Conservation (phyloP, 2,888 invertebrate genomes). For the Papilio gigon region DNA sequence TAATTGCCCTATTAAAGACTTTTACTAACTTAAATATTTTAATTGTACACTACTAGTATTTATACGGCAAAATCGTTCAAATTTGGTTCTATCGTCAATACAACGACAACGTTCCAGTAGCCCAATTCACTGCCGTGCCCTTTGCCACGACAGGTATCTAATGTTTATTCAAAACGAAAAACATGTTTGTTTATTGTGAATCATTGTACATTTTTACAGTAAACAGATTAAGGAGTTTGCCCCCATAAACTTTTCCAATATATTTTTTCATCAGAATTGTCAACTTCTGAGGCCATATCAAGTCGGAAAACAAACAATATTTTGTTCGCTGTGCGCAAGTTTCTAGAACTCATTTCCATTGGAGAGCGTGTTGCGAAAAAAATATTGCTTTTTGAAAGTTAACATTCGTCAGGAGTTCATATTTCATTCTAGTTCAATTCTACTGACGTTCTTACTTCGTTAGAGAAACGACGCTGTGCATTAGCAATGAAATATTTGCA, state of each 20-base stretch:
- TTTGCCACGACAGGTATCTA: background rate
- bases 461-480: slow-evolving; percentile 71
- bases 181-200: slow-evolving; percentile 12
- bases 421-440: slow-evolving; percentile 53
- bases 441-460: slow-evolving; percentile 64
- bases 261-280: slow-evolving; percentile 75
- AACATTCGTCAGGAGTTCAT: slow-evolving; percentile 53
- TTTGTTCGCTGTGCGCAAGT: slow-evolving; percentile 61
- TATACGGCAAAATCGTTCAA: background rate
- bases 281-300: slow-evolving; percentile 64
- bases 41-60: too few relatives aligned
- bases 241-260: slow-evolving; percentile 72
- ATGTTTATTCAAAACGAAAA: background rate
- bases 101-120: too few relatives aligned
- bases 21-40: background rate
- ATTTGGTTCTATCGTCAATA: too few relatives aligned
- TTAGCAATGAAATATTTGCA: slow-evolving; percentile 60
- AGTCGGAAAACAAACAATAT: slow-evolving; percentile 74
- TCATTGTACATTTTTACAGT: slow-evolving; percentile 6
- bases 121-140: too few relatives aligned
- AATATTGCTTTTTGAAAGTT: slow-evolving; percentile 60
- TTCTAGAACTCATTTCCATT: slow-evolving; percentile 72
- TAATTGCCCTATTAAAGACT: background rate
- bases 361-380: slow-evolving; percentile 59
- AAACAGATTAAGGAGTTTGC: slow-evolving; percentile 50